Evolutionary conservation across 2,888 invertebrate genomes (phyloP).

Genomic region (Barypeithes pellucidus): DNA sequence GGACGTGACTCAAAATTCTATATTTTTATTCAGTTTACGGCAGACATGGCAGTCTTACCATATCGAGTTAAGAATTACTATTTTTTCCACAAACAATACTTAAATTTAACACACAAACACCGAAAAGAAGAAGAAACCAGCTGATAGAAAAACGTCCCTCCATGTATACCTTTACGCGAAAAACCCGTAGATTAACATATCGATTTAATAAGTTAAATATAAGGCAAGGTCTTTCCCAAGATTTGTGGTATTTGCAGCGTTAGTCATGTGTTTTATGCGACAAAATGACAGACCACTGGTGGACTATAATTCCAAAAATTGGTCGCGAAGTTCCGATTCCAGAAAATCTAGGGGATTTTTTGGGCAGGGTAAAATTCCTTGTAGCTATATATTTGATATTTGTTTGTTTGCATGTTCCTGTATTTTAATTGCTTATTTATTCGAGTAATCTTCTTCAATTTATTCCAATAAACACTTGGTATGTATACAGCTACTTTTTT

Average conservation of each 20-base stretch:
- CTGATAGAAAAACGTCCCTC: no score
- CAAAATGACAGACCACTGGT: slow-evolving; percentile 48
- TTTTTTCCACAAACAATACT: no score
- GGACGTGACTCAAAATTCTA: no score
- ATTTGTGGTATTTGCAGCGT: slow-evolving; percentile 13
- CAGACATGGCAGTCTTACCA: no score
- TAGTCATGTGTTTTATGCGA: slow-evolving; percentile 34
- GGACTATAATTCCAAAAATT: slow-evolving; percentile 47
- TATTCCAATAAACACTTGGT: no score
- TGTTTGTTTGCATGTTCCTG: no score
- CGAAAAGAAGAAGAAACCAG: no score
- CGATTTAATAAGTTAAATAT: slow-evolving; percentile 32
- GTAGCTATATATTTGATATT: neutral
- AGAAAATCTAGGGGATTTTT: slow-evolving; percentile 46
- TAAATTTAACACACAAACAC: no score
- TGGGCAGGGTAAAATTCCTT: slow-evolving; percentile 46
- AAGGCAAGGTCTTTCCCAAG: slow-evolving; percentile 27
- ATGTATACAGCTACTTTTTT: no score
- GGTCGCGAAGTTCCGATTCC: slow-evolving; percentile 35
- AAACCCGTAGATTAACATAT: slow-evolving; percentile 41
- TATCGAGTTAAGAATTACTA: no score
- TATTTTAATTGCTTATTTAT: neutral
- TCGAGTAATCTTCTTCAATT: neutral
- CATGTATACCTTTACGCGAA: slow-evolving; percentile 40
- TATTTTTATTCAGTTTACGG: no score